Base-by-base conservation (phyloP, 1,140 invertebrate genomes). In the Oncopodura yosiiana region DNA sequence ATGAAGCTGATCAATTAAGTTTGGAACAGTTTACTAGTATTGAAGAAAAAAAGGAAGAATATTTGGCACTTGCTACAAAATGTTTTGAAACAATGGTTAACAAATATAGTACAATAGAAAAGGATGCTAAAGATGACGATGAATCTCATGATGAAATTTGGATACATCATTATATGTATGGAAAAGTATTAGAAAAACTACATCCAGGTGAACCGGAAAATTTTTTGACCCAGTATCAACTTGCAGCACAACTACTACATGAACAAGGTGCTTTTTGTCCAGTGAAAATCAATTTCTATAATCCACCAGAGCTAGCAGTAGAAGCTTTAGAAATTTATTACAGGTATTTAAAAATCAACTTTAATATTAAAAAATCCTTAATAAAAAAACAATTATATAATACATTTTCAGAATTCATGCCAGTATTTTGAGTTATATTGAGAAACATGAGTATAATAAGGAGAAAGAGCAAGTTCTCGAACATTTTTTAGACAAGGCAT, bases 101-200 rank as follows among this genome's bases (percentile, higher is more conserved):
- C 19, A 41, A 16, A 12, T 36, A 16, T 9, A 32, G 27, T 38
- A 36, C 29, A 2, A 37, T 49, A 19, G 26, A 24, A 5, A 23
- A 24, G 3, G 32, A 16, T 26, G 58, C 66, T 49, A 70, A 72
- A 42, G 69, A 71, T n/a, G 76, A 78, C 34, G 75, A 74, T 52
- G 73, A 74, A 14, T 75, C 78, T 46, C 75, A 80, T 29, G 85
- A 89, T 65, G 87, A 91, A 66, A 71, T 80, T 41, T 96, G 92
- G 92, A 72, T 93, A 12, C 81, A 86, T 66, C 84, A 89, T 66
- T 94, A 94, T 66, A 92, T 94, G 84, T 73, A 94, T 19, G 91
- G 86, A 1, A 95, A 96, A 78, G 83, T 93, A 41, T 76, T 81
- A 0, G 87, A 93, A 68, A 94, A 93, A 67, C 77, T 78, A 53